A percentile compares a stretch with the other conserved stretches of the same genome.
phyloP scores from a whole-genome alignment of 2,797 vertebrate genomes.

The Petrocephalus sullivani region DNA sequence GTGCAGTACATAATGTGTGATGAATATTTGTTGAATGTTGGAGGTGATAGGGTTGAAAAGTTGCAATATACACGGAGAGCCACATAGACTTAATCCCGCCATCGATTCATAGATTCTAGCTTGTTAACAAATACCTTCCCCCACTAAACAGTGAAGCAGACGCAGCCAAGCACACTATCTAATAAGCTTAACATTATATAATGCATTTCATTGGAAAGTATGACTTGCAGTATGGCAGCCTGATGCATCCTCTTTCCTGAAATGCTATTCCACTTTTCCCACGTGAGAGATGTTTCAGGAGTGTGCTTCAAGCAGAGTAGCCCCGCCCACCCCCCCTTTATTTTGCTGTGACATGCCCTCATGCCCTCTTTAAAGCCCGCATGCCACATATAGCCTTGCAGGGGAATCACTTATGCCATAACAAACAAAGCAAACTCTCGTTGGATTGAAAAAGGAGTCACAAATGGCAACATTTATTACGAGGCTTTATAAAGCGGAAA shows the following conservation, averaged over 20 bases:
- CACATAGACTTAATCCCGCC: neutral
- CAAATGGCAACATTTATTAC: slow-evolving; percentile 11
- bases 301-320: neutral
- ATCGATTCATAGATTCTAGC: neutral
- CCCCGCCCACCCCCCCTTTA: neutral
- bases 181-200: neutral
- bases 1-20: neutral
- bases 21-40: neutral
- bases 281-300: neutral
- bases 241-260: neutral
- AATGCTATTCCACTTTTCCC: neutral
- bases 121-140: neutral
- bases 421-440: neutral
- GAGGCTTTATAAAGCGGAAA: slow-evolving; percentile 55
- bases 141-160: neutral
- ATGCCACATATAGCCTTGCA: neutral
- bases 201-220: neutral
- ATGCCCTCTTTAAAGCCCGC: neutral
- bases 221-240: neutral
- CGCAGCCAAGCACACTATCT: neutral
- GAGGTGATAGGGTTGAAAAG: neutral
- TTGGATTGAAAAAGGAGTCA: neutral
- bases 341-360: neutral
- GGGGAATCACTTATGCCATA: neutral
- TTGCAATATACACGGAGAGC: neutral